Base-by-base conservation (phyloP, 1,140 invertebrate genomes). In the Drosophila elegans region DNA sequence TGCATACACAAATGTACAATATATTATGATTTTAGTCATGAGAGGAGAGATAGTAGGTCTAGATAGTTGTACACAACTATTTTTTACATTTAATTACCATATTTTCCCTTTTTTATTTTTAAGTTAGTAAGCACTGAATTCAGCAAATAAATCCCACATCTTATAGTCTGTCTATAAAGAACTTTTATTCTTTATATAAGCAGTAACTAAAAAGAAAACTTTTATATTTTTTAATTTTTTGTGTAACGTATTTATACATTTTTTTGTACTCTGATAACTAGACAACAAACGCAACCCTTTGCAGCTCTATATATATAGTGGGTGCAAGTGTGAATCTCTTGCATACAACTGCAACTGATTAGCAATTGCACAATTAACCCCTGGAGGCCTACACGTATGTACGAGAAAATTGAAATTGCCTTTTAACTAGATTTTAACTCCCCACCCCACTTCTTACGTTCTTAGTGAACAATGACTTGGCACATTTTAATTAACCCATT, bases 401-500 rank as follows among this genome's bases (percentile, higher is more conserved):
- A 51, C 11, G 44, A 41, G 64, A 36, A 71, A 71, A 71, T 69
- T 71, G 51, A 71, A 71, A 71, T 71, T 69, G 55, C 49, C 66
- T 71, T 56, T 57, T 71, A 36, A 69, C 64, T 67, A 54, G 62
- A 55, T 56, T 51, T 71, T 38, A 34, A 60, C 61, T 10, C 27
- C 41, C n/a, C 39, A 10, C 16, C 25, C 11, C 9, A n/a, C 25
- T 54, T 54, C 25, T 6, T 4, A 9, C 10, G 32, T 46, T 2
- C 16, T 41, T 16, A 27, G 10, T 29, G 42, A 69, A 71, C 51
- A 71, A 71, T 74, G 79, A 32, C 34, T 61, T 51, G 41, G 36
- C 48, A 68, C 41, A 56, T 74, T 77, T 68, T 82, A 83, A 83
- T 82, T 78, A 82, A 83, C 69, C 77, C 74, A 73, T 82, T 78